Base-by-base conservation (phyloP, 1,140 invertebrate species). In the Berghia stephanieae region DNA sequence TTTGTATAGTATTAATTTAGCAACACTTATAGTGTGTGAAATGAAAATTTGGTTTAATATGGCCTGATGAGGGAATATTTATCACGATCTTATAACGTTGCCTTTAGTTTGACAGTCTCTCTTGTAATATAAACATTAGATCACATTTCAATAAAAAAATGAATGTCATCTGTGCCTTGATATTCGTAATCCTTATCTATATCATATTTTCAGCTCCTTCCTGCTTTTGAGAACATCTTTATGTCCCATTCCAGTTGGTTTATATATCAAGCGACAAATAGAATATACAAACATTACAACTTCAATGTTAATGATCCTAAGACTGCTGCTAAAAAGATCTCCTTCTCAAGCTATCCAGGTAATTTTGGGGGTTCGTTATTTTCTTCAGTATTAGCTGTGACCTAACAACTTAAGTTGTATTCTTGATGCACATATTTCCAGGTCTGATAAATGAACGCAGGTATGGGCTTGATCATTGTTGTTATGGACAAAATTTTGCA, bases 171-270 rank as follows among this genome's bases (percentile, higher is more conserved):
- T 69, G 40, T 38, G 13, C 13, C 13, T 13, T 57, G 52, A 57
- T 13, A 57, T 44, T 24, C n/a, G 18, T 71, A 43, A 24, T 71
- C 24, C 2, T 40, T 71, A 10, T 71, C 6, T 38, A 3, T n/a
- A 44, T 43, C 21, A 21, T 38, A 69, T 49, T 79, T 83, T 18
- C 67, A 88, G 87, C 81, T 87, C 13, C 60, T 83, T 0, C 84
- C 83, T 46, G 86, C 82, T 1, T 88, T 83, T 82, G 87, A 88
- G 57, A 83, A 88, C 79, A 73, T 88, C 5, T 88, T 84, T 68
- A 86, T 88, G 85, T 86, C 86, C n/a, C 87, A 88, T 66, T 86
- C 85, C 43, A 86, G 86, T 71, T 89, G 89, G 89, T 88, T 88
- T 81, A 77, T 78, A 0, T 89, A 89, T 77, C 63, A 82, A 31